A percentile compares a stretch with the other conserved stretches of the same genome.
phyloP scores from a whole-genome alignment of 2,888 invertebrate genomes.

The Masnerella sp. region DNA sequence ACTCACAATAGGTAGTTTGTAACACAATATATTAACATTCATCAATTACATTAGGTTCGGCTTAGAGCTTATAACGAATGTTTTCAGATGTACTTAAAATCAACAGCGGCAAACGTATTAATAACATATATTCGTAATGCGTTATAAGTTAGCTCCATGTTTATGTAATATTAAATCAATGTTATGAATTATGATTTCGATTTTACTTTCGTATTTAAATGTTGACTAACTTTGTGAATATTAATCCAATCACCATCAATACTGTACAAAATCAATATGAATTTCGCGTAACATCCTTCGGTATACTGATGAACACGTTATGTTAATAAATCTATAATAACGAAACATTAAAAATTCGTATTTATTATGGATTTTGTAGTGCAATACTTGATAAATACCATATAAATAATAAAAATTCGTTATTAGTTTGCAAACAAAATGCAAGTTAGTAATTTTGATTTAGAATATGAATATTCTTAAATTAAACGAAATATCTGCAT shows the following conservation, averaged over 20 bases:
- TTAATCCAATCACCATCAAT: conserved; percentile 19
- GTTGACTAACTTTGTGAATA: conserved; percentile 11
- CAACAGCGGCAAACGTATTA: conserved; percentile 14
- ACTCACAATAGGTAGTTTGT: conserved; percentile 31
- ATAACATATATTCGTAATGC: conserved; percentile 13
- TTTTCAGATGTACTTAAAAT: conserved; percentile 20
- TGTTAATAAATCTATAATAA: too few species aligned
- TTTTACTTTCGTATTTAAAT: conserved; percentile 23
- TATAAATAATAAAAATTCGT: too few species aligned
- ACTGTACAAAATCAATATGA: neutral
- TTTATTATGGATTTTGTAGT: neutral
- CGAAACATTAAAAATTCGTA: too few species aligned
- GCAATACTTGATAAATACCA: too few species aligned
- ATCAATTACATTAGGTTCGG: conserved; percentile 13
- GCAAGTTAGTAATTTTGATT: too few species aligned
- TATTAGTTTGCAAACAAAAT: too few species aligned
- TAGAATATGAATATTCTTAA: too few species aligned
- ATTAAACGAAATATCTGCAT: too few species aligned
- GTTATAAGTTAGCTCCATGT: conserved; percentile 20
- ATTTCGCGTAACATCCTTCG: conserved; percentile 1
- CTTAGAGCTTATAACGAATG: conserved; percentile 11
- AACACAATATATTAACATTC: conserved; percentile 5
- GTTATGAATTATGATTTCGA: conserved; percentile 15
- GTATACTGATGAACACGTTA: neutral
- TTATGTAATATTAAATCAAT: conserved; percentile 35